phyloP scores from a whole-genome alignment of 2,113 vertebrate species.

The Sprattus sprattus region DNA sequence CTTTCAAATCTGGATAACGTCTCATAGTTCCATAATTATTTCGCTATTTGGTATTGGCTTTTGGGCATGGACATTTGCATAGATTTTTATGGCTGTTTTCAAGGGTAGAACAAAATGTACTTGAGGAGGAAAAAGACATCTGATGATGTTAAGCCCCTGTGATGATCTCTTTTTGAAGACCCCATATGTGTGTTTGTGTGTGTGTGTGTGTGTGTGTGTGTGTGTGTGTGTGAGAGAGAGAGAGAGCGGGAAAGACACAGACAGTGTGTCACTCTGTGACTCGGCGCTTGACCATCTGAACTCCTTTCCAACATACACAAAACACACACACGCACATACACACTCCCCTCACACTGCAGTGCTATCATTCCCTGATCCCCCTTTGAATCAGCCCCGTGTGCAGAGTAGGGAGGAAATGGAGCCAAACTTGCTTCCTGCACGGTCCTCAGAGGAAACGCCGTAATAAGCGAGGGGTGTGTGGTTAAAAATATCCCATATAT shows the following conservation, averaged over 20 bases:
- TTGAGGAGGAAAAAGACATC: not conserved
- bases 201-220: not conserved
- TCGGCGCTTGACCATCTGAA: constrained; percentile 56
- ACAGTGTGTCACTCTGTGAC: constrained; percentile 28
- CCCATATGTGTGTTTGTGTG: not conserved
- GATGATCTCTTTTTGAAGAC: not conserved
- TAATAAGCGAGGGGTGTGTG: constrained; percentile 83
- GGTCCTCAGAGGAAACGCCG: constrained; percentile 81
- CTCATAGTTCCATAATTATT: not conserved
- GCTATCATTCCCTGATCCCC: constrained; percentile 73
- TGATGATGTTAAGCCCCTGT: not conserved
- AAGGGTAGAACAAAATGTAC: not conserved
- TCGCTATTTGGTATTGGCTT: not conserved
- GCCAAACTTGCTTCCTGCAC: constrained; percentile 87
- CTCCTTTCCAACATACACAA: constrained; percentile 35
- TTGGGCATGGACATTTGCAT: not conserved
- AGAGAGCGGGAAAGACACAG: not conserved
- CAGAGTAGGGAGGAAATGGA: constrained; percentile 81
- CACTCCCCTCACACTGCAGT: constrained; percentile 35
- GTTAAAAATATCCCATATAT: constrained; percentile 97
- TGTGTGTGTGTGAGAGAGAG: constrained; percentile 4
- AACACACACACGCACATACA: constrained; percentile 29
- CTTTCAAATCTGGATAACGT: not conserved
- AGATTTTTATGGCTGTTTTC: not conserved
- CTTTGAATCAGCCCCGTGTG: constrained; percentile 69